Evolutionary conservation across 2,113 vertebrate genomes (phyloP).

Genomic region (Pelecanus crispus): DNA sequence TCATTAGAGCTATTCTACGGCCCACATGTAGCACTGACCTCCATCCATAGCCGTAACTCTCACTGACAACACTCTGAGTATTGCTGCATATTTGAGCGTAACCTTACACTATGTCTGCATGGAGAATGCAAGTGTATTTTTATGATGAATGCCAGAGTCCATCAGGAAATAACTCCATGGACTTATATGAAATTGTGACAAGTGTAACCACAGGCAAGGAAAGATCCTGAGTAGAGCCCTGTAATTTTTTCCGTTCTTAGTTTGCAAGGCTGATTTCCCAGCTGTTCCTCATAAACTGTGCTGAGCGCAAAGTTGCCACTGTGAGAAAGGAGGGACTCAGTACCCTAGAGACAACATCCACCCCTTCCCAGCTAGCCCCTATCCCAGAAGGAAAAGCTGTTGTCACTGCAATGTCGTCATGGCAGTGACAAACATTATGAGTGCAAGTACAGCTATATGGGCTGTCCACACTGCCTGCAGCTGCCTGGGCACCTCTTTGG

Average conservation of each 20-base stretch:
- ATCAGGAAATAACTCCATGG: background rate
- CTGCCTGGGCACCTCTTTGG: fast-evolving
- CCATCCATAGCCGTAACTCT: background rate
- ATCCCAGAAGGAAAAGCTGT: background rate
- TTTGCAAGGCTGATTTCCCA: background rate
- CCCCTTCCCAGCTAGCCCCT: background rate
- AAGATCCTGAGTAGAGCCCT: background rate
- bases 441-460: fast-evolving
- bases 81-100: background rate
- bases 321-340: background rate
- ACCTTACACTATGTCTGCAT: background rate
- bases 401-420: fast-evolving
- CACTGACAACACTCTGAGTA: background rate
- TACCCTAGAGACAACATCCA: background rate
- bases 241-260: background rate
- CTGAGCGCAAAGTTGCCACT: background rate
- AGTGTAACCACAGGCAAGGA: background rate
- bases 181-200: background rate
- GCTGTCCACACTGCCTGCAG: background rate
- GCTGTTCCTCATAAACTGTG: background rate
- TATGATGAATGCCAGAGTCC: background rate
- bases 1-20: background rate
- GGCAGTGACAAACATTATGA: background rate
- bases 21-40: background rate
- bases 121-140: background rate